Evolutionary conservation across 2,797 vertebrate genomes (phyloP).

Genomic region (Zenarchopterus dispar): DNA sequence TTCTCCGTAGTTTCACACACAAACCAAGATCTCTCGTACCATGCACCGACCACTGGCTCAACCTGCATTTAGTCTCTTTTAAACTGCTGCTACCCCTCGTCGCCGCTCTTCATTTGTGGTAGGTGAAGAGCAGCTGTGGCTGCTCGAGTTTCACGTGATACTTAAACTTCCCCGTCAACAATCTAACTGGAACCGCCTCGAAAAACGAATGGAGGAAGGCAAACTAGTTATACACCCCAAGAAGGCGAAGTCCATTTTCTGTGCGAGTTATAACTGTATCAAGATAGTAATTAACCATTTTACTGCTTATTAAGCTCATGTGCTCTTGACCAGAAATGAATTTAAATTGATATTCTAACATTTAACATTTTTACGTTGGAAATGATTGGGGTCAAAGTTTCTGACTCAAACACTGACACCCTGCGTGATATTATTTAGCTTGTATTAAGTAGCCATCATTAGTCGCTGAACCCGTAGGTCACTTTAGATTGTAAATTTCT

Average conservation of each 20-base stretch:
- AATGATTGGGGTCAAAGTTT: slow-evolving; percentile 48
- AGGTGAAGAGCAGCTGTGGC: slow-evolving; percentile 4
- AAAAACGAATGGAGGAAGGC: background rate
- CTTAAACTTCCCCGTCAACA: slow-evolving; percentile 1
- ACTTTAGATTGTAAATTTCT: slow-evolving; percentile 22
- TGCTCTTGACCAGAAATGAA: slow-evolving; percentile 20
- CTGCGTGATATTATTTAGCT: slow-evolving; percentile 39
- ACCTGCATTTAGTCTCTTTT: slow-evolving; percentile 30
- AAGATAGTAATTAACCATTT: background rate
- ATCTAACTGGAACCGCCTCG: slow-evolving; percentile 8
- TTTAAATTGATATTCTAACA: slow-evolving; percentile 29
- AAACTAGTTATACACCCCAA: background rate
- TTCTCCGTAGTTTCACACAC: slow-evolving; percentile 14
- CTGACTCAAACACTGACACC: slow-evolving; percentile 36
- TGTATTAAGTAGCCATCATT: slow-evolving; percentile 57
- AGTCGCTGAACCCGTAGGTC: slow-evolving; percentile 20
- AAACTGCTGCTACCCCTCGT: slow-evolving; percentile 13
- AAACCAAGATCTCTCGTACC: slow-evolving; percentile 18
- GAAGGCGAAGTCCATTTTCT: background rate
- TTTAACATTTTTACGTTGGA: slow-evolving; percentile 24
- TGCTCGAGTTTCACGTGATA: slow-evolving; percentile 22
- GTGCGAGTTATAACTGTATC: background rate
- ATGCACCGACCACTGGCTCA: slow-evolving; percentile 27
- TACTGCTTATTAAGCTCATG: slow-evolving; percentile 1
- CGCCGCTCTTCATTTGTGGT: slow-evolving; percentile 21